A percentile compares a stretch with the other conserved stretches of the same genome.
These are phyloP conservation scores for Eunapius fragilis DNA, from an alignment of 37 sponge, comb jelly and placozoan species.

Conservation along the genomic window DNA sequence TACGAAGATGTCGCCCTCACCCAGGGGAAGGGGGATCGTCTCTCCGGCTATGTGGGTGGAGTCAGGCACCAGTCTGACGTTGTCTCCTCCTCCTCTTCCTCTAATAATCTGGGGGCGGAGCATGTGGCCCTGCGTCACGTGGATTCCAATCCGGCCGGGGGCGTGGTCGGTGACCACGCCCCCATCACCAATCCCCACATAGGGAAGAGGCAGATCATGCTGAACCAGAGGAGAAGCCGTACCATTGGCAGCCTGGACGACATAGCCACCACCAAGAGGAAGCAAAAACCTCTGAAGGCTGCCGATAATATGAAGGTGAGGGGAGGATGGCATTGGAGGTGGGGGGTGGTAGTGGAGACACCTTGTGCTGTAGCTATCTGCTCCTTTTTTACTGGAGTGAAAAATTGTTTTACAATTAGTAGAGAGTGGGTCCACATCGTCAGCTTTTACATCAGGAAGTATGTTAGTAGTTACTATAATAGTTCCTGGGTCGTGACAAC, in stretches of 20 bases:
- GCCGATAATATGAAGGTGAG: slow-evolving; percentile 56
- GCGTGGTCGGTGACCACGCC: too few relatives aligned
- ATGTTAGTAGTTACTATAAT: too few relatives aligned
- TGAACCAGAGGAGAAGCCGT: slow-evolving; percentile 21
- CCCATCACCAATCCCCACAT: slow-evolving; percentile 27
- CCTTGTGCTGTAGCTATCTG: too few relatives aligned
- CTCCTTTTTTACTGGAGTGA: too few relatives aligned
- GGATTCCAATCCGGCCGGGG: too few relatives aligned
- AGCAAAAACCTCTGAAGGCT: slow-evolving; percentile 41
- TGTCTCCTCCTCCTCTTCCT: background rate
- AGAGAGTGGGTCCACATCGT: too few relatives aligned
- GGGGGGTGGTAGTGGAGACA: background rate
- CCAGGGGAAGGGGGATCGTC: background rate
- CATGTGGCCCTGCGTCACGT: background rate
- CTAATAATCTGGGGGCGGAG: background rate
- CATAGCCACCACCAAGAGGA: slow-evolving; percentile 22
- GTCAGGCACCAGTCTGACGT: background rate
- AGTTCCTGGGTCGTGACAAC: too few relatives aligned
- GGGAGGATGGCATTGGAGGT: too few relatives aligned
- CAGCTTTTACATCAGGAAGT: too few relatives aligned
- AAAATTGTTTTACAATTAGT: too few relatives aligned
- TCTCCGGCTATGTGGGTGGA: background rate
- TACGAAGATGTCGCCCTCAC: slow-evolving; percentile 9
- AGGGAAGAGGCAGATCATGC: slow-evolving; percentile 39
- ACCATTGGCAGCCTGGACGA: slow-evolving; percentile 32